These are phyloP conservation scores for Anthopleura sola DNA, from an alignment of 64 coral and sea anemone species.

Conservation along the genomic window DNA sequence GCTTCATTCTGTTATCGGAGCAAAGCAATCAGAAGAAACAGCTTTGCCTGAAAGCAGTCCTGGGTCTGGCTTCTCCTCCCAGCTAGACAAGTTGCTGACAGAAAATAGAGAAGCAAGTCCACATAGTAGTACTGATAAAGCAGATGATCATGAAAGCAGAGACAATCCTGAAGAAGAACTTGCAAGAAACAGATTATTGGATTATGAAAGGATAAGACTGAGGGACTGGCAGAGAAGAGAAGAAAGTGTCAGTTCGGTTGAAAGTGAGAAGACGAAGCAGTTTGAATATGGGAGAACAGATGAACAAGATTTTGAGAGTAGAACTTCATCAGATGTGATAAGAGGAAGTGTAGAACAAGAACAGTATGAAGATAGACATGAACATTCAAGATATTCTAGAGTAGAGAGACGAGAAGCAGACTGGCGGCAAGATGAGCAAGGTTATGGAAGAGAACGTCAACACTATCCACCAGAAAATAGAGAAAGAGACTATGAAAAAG, in stretches of 20 bases:
- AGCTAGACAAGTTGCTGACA: background rate
- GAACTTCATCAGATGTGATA: background rate
- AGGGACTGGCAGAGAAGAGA: slow-evolving; percentile 4
- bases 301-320: background rate
- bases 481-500: background rate
- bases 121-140: background rate
- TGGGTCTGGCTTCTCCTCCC: background rate
- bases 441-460: background rate
- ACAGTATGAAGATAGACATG: background rate
- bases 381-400: background rate
- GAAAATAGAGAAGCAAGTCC: background rate
- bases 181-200: background rate
- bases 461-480: background rate
- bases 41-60: background rate
- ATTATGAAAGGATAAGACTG: slow-evolving; percentile 10
- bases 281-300: background rate
- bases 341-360: background rate
- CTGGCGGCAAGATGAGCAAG: background rate
- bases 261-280: background rate
- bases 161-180: background rate
- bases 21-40: background rate
- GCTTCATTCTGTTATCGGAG: slow-evolving; percentile 51
- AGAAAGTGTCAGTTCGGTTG: background rate
- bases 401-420: background rate
- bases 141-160: background rate